Evolutionary conservation across 2,113 vertebrate genomes (phyloP).

Genomic region (Apteryx mantelli): DNA sequence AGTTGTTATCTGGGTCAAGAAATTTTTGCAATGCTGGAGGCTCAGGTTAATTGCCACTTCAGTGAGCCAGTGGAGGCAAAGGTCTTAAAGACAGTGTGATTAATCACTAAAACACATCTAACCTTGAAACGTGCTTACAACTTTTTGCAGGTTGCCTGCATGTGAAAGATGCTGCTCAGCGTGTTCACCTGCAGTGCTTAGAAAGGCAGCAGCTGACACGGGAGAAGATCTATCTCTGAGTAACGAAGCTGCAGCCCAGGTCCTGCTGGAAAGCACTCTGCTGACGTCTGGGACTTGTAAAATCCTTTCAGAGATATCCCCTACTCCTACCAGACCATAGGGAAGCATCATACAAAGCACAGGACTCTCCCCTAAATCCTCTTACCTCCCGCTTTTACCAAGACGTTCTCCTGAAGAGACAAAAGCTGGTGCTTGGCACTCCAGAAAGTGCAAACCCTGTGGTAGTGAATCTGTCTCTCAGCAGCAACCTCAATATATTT

Average conservation of each 20-base stretch:
- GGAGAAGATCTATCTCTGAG: not conserved
- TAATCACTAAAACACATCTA: not conserved
- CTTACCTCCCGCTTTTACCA: not conserved
- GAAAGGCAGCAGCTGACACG: not conserved
- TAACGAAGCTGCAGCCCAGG: fast-evolving
- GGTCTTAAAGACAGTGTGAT: not conserved
- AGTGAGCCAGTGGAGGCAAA: not conserved
- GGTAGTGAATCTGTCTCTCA: not conserved
- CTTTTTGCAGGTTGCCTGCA: not conserved
- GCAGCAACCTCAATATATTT: too few species aligned
- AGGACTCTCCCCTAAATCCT: not conserved
- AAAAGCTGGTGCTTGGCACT: not conserved
- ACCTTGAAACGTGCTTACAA: not conserved
- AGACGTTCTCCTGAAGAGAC: not conserved
- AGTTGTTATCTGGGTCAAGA: not conserved
- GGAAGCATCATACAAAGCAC: not conserved
- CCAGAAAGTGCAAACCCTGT: not conserved
- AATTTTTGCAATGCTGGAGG: not conserved
- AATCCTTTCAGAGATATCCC: not conserved
- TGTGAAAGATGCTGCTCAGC: not conserved
- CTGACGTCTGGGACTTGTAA: not conserved
- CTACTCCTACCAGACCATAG: too few species aligned
- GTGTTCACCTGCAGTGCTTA: not conserved
- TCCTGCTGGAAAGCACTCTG: not conserved
- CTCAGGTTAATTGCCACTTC: not conserved